These are phyloP conservation scores for Elysia crispata DNA, from an alignment of 2,888 invertebrate genomes.

Conservation along the genomic window DNA sequence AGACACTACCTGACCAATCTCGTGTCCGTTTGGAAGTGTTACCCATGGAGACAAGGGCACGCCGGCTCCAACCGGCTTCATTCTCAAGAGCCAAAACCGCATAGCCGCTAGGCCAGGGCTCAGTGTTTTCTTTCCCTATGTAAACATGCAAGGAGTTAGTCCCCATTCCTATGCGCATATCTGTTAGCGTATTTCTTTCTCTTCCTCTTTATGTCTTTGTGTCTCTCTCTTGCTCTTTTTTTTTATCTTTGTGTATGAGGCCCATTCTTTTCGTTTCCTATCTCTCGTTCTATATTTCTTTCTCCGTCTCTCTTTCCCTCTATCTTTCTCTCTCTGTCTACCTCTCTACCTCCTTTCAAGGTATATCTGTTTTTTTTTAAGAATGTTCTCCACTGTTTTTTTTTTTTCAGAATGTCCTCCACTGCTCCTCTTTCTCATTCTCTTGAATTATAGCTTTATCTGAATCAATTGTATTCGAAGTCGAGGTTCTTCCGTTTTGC, in stretches of 20 bases:
- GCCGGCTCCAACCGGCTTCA: too few relatives aligned
- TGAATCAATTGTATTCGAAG: too few relatives aligned
- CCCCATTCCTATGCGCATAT: background rate
- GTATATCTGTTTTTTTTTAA: background rate
- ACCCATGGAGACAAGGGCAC: too few relatives aligned
- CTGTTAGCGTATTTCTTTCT: background rate
- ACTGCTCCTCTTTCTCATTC: too few relatives aligned
- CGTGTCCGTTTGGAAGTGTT: too few relatives aligned
- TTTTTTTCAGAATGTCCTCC: too few relatives aligned
- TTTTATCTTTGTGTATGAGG: background rate
- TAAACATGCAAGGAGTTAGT: background rate
- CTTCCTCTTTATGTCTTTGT: background rate
- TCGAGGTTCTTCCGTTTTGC: too few relatives aligned
- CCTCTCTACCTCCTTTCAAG: background rate
- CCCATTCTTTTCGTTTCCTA: background rate
- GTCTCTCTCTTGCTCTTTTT: background rate
- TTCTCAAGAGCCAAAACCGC: too few relatives aligned
- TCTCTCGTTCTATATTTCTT: background rate
- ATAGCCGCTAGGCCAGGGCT: background rate
- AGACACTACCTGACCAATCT: too few relatives aligned
- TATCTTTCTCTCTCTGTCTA: constrained; percentile 3
- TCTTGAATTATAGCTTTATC: too few relatives aligned
- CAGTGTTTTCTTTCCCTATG: background rate
- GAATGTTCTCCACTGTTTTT: background rate
- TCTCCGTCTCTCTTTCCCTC: constrained; percentile 13